phyloP scores from a whole-genome alignment of 92 coral and sea anemone genomes.

The Epizoanthus scotinus region DNA sequence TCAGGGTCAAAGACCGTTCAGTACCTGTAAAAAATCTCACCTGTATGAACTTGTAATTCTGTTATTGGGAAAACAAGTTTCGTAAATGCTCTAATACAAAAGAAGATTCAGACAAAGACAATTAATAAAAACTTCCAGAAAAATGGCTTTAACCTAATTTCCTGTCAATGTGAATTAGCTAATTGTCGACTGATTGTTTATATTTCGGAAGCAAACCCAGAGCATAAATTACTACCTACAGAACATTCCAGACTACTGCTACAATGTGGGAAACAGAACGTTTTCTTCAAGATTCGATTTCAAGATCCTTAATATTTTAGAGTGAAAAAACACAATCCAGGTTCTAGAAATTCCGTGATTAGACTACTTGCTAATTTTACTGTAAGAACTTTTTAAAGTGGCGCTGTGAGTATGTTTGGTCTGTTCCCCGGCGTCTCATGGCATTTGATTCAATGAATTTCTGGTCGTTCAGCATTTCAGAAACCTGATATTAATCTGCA shows the following conservation, averaged over 20 bases:
- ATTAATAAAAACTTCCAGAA: slow-evolving; percentile 33
- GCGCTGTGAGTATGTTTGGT: not conserved
- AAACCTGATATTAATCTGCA: slow-evolving; percentile 12
- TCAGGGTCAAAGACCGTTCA: too few relatives aligned
- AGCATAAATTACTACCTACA: slow-evolving; percentile 9
- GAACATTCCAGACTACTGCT: slow-evolving; percentile 26
- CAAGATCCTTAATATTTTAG: not conserved
- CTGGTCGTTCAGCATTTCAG: not conserved
- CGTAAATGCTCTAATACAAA: not conserved
- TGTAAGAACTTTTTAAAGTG: too few relatives aligned
- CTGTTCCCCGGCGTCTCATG: not conserved
- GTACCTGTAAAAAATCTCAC: too few relatives aligned
- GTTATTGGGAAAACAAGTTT: too few relatives aligned
- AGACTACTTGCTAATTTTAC: too few relatives aligned
- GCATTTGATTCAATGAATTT: not conserved
- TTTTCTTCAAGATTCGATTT: not conserved
- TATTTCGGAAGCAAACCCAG: slow-evolving; percentile 20
- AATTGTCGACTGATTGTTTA: slow-evolving; percentile 34
- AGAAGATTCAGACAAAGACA: not conserved
- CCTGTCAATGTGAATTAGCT: slow-evolving; percentile 27
- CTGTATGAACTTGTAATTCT: too few relatives aligned
- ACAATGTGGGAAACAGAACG: not conserved
- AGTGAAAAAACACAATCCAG: too few relatives aligned
- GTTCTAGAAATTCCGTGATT: too few relatives aligned
- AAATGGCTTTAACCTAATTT: slow-evolving; percentile 17